A percentile compares a stretch with the other conserved stretches of the same genome.
Evolutionary conservation across 2,113 vertebrate genomes (phyloP).

Genomic region (Calyptomena viridis): DNA sequence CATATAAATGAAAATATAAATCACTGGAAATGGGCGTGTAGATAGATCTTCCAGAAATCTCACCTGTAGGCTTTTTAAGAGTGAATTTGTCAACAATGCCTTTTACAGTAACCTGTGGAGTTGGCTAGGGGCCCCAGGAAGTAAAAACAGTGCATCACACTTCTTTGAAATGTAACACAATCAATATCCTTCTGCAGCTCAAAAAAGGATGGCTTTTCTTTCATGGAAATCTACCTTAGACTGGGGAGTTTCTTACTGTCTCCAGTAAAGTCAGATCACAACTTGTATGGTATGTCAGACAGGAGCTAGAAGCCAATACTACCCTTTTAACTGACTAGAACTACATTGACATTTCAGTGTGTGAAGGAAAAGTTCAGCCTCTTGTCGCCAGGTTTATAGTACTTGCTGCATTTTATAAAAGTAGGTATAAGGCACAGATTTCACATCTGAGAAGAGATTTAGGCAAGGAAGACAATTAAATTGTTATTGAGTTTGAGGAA

Average conservation of each 20-base stretch:
- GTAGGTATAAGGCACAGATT: neutral
- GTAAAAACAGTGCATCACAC: neutral
- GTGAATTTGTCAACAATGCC: neutral
- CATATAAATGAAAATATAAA: neutral
- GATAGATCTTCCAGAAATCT: neutral
- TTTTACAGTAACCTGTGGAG: neutral
- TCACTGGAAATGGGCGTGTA: neutral
- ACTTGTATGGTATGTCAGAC: neutral
- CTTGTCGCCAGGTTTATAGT: neutral
- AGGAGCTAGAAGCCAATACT: neutral
- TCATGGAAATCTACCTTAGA: neutral
- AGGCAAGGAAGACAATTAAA: neutral
- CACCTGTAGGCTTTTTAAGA: neutral
- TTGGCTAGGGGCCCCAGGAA: neutral
- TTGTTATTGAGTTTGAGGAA: neutral
- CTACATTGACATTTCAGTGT: neutral
- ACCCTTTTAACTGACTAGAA: neutral
- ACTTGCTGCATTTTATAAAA: neutral
- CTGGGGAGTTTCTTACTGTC: neutral
- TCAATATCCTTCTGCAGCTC: neutral
- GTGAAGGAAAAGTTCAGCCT: neutral
- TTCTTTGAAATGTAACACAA: neutral
- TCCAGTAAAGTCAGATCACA: neutral
- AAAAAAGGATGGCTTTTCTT: neutral
- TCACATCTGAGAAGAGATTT: neutral